Conservation (phyloP, 2,888 invertebrate genomes). For the Chalcis sispes region DNA sequence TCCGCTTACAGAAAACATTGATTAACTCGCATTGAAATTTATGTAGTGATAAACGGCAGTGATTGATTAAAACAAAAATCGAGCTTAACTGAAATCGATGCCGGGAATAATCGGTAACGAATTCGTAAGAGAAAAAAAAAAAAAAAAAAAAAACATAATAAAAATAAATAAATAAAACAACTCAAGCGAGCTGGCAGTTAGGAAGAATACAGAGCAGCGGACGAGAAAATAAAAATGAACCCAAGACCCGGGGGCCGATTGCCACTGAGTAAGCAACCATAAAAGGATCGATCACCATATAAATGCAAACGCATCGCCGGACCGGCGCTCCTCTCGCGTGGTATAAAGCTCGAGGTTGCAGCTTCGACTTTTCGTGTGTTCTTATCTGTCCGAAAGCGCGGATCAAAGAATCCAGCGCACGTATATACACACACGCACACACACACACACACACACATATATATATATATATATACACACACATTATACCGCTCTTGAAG, state of each 20-base stretch:
- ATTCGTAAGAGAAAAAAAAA: constrained; percentile 1
- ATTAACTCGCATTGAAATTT: constrained; percentile 37
- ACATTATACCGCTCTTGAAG: no score
- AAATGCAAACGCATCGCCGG: constrained; percentile 46
- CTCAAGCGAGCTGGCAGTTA: no score
- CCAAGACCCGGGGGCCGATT: not conserved
- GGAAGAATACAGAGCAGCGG: no score
- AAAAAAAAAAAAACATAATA: no score
- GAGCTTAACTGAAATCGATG: constrained; percentile 18
- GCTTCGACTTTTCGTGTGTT: not conserved
- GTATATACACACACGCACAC: no score
- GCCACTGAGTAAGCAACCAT: constrained; percentile 1
- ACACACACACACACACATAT: no score
- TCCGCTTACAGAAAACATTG: constrained; percentile 22
- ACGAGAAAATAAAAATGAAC: constrained; percentile 22
- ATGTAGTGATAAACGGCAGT: constrained; percentile 42
- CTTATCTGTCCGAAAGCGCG: not conserved
- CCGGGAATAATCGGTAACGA: not conserved
- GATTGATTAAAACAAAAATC: constrained; percentile 40
- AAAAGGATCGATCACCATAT: constrained; percentile 50
- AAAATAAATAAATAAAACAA: no score
- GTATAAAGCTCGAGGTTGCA: constrained; percentile 21
- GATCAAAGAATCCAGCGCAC: not conserved
- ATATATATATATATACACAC: no score
- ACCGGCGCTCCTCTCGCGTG: not conserved